Conservation (phyloP, 2,888 invertebrate genomes). For the Aphidoletes aphidimyza region DNA sequence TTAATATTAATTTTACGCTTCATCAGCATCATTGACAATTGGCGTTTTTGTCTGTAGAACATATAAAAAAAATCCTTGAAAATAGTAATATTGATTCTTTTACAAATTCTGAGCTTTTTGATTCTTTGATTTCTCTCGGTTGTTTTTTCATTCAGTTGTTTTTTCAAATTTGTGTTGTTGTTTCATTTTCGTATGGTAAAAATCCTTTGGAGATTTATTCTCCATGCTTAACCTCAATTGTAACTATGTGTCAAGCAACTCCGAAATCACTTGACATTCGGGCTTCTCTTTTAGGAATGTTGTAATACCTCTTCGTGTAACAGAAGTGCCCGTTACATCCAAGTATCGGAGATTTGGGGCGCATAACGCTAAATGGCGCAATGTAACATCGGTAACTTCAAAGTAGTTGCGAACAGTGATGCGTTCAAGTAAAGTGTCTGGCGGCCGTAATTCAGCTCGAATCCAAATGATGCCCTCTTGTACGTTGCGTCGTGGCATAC, state of each 20-base stretch:
- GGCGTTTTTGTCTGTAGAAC: too few relatives aligned
- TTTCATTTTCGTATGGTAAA: too few relatives aligned
- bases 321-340: conserved; percentile 76
- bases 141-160: too few relatives aligned
- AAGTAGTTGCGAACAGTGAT: conserved; percentile 72
- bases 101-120: too few relatives aligned
- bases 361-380: conserved; percentile 72
- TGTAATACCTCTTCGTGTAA: conserved; percentile 72
- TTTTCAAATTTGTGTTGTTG: too few relatives aligned
- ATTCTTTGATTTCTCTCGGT: background rate
- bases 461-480: conserved; percentile 65
- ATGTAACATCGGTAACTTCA: conserved; percentile 72
- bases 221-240: background rate
- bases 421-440: conserved; percentile 68
- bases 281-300: conserved; percentile 72
- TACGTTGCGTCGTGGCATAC: conserved; percentile 63
- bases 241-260: conserved; percentile 50
- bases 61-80: too few relatives aligned
- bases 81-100: too few relatives aligned
- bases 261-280: conserved; percentile 69
- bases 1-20: too few relatives aligned
- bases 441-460: conserved; percentile 63
- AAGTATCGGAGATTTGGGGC: conserved; percentile 71
- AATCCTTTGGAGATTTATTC: too few relatives aligned
- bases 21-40: too few relatives aligned